phyloP scores from a whole-genome alignment of 2,888 invertebrate species.

The Blastobasis lacticolella region DNA sequence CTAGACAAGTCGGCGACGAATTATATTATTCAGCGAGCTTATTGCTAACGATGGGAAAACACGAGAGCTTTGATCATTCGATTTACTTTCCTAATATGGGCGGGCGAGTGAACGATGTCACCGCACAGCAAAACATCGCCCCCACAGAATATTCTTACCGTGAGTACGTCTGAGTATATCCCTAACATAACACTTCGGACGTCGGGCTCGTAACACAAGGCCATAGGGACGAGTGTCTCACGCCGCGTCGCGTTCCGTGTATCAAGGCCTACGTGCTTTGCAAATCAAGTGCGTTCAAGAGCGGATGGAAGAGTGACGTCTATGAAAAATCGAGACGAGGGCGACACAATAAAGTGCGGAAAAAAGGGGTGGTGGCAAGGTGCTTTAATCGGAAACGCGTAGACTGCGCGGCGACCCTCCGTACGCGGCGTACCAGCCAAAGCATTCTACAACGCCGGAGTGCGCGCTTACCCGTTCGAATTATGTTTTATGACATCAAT shows the following conservation, averaged over 20 bases:
- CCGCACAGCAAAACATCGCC: conserved; percentile 59
- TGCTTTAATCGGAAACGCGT: conserved; percentile 63
- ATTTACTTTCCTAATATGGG: conserved; percentile 54
- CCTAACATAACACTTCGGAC: background rate
- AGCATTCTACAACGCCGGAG: conserved; percentile 1
- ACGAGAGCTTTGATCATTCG: conserved; percentile 44
- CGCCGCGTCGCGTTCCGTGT: conserved; percentile 18
- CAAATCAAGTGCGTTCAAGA: conserved; percentile 70
- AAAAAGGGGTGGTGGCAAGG: conserved; percentile 46
- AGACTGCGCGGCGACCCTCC: conserved; percentile 3
- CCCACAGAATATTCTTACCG: conserved; percentile 29
- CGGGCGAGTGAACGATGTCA: conserved; percentile 46
- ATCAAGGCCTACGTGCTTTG: conserved; percentile 54
- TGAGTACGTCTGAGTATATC: conserved; percentile 36
- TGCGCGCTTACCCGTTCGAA: conserved; percentile 2
- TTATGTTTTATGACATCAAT: conserved; percentile 2
- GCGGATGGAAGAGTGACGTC: conserved; percentile 57
- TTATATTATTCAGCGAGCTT: too few species aligned
- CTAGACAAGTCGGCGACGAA: too few species aligned
- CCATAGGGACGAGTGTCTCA: conserved; percentile 38
- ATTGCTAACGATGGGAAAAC: conserved; percentile 44
- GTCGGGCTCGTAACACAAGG: conserved; percentile 9
- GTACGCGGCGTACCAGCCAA: conserved; percentile 8
- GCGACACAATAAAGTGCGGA: conserved; percentile 56
- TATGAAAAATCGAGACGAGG: conserved; percentile 70